Evolutionary conservation across 2,888 invertebrate species (phyloP), one percentile per base, ranked within the genome.

Genomic region (Caenorhabditis imperialis): DNA sequence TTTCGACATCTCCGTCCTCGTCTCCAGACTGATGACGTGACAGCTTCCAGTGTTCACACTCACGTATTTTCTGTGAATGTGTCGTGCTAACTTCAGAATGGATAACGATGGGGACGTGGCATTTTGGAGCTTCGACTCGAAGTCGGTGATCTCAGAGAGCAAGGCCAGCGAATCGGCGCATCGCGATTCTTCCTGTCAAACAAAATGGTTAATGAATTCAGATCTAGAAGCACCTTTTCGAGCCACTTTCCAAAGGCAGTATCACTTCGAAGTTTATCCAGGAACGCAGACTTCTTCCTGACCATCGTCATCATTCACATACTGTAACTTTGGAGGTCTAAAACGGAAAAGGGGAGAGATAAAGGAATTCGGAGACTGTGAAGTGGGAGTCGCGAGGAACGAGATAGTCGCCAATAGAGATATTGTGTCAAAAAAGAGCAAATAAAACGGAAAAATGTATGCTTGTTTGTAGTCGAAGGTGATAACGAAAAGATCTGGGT

Each of bases 1-100:
- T 35, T n/a, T 33, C 10, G 73, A 73, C 40, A 55, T 65, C 25
- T 30, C 12, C 2, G 33, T 48, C 3, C 67, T 27, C 10, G 42
- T 44, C 7, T 40, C 44, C n/a, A 47, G 37, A 10, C 47, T 51
- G 27, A 73, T 40, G n/a, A 73, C 44, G 37, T 50, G 38, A 35
- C 73, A 73, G 25, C 60, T 50, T 48, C 73, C 73, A 3, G 73
- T 73, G 38, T 71, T 71, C 44, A 51, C n/a, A 18, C 53, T 58
- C 12, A 63, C 63, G 33, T 60, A 72, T 35, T 72, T 72, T 48
- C 72, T 62, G 42, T 72, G 72, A 25, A 63, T 72, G 16, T 72
- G 63, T 3, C 72, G 38, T 8, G 72, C 72, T 33, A 65, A 18
- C 54, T 72, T 72, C 2, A 72, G 45, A 18, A 72, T 44, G 6